Percentiles rank a stretch among this genome's conserved stretches.
phyloP scores from a whole-genome alignment of 2,888 invertebrate genomes.

The Amblyjoppa fuscipennis region DNA sequence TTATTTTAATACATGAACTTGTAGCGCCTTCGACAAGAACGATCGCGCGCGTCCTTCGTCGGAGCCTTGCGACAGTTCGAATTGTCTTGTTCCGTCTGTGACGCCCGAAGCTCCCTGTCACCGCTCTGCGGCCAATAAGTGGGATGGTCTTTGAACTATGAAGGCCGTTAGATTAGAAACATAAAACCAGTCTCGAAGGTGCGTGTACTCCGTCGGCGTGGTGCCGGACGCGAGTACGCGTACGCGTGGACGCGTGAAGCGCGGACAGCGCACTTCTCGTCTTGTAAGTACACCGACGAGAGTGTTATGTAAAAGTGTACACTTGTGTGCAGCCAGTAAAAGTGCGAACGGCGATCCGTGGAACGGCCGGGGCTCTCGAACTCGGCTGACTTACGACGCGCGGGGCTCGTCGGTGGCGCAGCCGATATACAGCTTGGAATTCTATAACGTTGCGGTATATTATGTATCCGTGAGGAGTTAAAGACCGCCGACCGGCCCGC shows the following conservation, averaged over 20 bases:
- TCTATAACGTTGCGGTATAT: conserved; percentile 10
- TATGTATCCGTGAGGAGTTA: conserved; percentile 36
- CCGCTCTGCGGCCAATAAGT: neutral
- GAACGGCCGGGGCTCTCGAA: conserved; percentile 27
- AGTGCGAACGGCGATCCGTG: conserved; percentile 31
- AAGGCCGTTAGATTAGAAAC: conserved; percentile 68
- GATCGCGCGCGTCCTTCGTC: conserved; percentile 7
- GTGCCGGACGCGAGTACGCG: neutral
- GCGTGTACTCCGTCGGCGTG: neutral
- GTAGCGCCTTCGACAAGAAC: neutral
- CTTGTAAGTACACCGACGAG: conserved; percentile 9
- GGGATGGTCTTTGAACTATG: conserved; percentile 64
- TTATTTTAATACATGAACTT: neutral
- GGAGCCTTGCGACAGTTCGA: conserved; percentile 2
- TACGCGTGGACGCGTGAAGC: conserved; percentile 9
- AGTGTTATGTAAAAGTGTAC: conserved; percentile 2
- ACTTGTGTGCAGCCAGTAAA: neutral
- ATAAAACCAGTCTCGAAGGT: conserved; percentile 62
- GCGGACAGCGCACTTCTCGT: conserved; percentile 3
- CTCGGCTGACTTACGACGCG: neutral
- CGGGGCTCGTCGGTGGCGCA: conserved; percentile 9
- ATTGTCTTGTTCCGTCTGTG: neutral
- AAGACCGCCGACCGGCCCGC: conserved; percentile 37
- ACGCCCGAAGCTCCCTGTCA: neutral
- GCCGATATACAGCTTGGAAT: conserved; percentile 5